A percentile compares a stretch with the other conserved stretches of the same genome.
These are phyloP conservation scores for Brienomyrus longianalis DNA, from an alignment of 2,113 vertebrate genomes.

Conservation along the genomic window DNA sequence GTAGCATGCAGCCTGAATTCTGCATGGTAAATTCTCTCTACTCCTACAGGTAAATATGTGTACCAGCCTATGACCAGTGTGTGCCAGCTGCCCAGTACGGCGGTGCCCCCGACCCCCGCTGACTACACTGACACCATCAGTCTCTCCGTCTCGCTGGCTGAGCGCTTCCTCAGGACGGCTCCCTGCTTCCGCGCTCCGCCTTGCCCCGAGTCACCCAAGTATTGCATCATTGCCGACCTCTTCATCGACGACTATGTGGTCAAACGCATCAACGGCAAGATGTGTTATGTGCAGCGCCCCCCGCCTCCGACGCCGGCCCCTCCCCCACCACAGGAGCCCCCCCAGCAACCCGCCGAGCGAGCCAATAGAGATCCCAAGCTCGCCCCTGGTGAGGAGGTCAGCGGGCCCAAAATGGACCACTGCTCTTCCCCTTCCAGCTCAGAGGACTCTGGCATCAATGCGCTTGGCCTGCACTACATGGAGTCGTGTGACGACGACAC, in stretches of 20 bases:
- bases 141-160: slow-evolving; percentile 79
- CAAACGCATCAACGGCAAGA: slow-evolving; percentile 94
- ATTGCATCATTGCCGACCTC: slow-evolving; percentile 89
- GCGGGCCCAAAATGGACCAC: slow-evolving; percentile 80
- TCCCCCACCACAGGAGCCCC: slow-evolving; percentile 36
- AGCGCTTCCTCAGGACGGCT: slow-evolving; percentile 85
- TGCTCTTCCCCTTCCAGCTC: slow-evolving; percentile 94
- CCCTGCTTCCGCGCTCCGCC: slow-evolving; percentile 83
- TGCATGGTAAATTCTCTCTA: background rate
- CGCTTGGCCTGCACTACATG: slow-evolving; percentile 79
- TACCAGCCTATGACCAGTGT: slow-evolving; percentile 98
- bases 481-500: slow-evolving; percentile 92
- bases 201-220: slow-evolving; percentile 77
- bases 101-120: slow-evolving; percentile 67
- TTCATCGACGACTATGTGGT: slow-evolving; percentile 94
- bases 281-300: slow-evolving; percentile 94
- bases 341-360: slow-evolving; percentile 17
- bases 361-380: slow-evolving; percentile 26
- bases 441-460: slow-evolving; percentile 95
- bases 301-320: slow-evolving; percentile 49
- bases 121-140: slow-evolving; percentile 72
- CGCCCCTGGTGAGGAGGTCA: slow-evolving; percentile 59
- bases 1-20: background rate
- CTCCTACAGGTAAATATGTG: slow-evolving; percentile 80
- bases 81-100: slow-evolving; percentile 85